Conservation (phyloP, 1,140 invertebrate species). For the Calliopsis andreniformis region DNA sequence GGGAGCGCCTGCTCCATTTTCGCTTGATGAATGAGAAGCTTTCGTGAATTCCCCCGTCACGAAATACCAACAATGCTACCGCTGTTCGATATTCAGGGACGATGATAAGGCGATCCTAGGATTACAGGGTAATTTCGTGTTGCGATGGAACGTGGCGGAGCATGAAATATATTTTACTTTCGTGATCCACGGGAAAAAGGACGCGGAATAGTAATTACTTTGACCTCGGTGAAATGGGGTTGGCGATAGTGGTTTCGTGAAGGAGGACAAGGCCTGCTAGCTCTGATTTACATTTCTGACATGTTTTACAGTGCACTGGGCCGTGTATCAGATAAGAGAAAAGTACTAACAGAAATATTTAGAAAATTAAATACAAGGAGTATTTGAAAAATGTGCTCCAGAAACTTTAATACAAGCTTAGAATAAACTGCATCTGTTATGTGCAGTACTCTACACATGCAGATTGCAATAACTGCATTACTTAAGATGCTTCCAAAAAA, state of each 20-base stretch:
- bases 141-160: background rate
- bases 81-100: slow-evolving; percentile 27
- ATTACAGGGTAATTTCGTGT: slow-evolving; percentile 26
- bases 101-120: slow-evolving; percentile 17
- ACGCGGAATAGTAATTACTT: slow-evolving; percentile 9
- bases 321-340: no score
- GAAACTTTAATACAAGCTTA: no score
- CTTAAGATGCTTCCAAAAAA: no score
- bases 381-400: no score
- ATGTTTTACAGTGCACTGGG: no score
- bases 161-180: slow-evolving; percentile 25
- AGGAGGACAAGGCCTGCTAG: slow-evolving; percentile 16
- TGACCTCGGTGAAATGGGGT: slow-evolving; percentile 23
- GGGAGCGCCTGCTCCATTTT: slow-evolving; percentile 34
- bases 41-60: slow-evolving; percentile 13
- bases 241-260: slow-evolving; percentile 3
- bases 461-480: no score
- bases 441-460: no score
- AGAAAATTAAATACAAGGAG: no score
- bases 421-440: no score
- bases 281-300: background rate
- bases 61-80: background rate
- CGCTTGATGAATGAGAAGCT: slow-evolving; percentile 2
- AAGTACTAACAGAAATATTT: no score
- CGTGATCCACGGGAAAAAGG: slow-evolving; percentile 28